Evolutionary conservation across 2,113 vertebrate species (phyloP).

Genomic region (Rhabdornis inornatus): DNA sequence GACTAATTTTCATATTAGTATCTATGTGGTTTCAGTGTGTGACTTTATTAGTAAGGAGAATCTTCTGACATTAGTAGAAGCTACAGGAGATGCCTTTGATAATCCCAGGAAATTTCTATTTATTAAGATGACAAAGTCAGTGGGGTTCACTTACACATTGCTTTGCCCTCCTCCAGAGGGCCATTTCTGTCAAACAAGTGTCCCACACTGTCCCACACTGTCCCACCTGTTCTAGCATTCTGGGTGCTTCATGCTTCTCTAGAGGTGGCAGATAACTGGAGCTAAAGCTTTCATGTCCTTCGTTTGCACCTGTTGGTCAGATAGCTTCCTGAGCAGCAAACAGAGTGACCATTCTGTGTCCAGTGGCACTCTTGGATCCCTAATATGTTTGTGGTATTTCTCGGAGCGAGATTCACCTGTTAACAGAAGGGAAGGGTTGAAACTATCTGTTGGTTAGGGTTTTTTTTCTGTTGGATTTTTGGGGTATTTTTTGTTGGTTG

Average conservation of each 20-base stretch:
- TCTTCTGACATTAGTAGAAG: not conserved
- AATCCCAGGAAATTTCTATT: not conserved
- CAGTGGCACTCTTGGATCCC: not conserved
- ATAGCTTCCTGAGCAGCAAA: not conserved
- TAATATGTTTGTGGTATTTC: not conserved
- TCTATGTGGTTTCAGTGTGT: not conserved
- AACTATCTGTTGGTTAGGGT: not conserved
- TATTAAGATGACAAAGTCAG: not conserved
- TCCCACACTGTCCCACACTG: not conserved
- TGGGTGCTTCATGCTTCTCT: not conserved
- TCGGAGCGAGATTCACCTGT: not conserved
- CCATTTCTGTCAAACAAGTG: not conserved
- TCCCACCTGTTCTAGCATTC: not conserved
- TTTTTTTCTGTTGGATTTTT: not conserved
- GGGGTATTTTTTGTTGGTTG: not conserved
- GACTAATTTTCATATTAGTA: not conserved
- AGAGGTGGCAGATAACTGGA: not conserved
- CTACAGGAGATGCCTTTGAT: not conserved
- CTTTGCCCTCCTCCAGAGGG: not conserved
- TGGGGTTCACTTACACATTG: not conserved
- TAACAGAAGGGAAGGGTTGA: not conserved
- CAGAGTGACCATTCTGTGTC: not conserved
- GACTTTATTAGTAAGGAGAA: not conserved
- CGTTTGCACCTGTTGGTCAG: not conserved
- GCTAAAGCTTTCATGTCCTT: not conserved